phyloP scores from a whole-genome alignment of 2,113 vertebrate genomes.

The Balaenoptera acutorostrata region DNA sequence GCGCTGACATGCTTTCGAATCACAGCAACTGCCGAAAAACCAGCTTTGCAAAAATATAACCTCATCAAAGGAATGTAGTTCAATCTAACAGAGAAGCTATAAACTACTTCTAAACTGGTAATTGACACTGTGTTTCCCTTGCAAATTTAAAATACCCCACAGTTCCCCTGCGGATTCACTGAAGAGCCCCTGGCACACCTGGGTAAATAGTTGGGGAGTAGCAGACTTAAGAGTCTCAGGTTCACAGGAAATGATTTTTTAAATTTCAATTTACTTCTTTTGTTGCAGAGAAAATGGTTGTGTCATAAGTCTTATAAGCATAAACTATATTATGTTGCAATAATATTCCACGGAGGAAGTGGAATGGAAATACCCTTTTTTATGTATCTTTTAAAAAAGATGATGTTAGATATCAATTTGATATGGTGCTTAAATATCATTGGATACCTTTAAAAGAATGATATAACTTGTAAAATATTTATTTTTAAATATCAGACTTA shows the following conservation, averaged over 20 bases:
- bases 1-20: neutral
- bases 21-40: neutral
- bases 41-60: neutral
- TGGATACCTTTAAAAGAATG: neutral
- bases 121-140: neutral
- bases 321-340: neutral
- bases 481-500: neutral
- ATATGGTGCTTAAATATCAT: neutral
- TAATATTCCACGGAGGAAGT: neutral
- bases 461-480: neutral
- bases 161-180: neutral
- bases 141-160: neutral
- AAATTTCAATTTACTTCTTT: neutral
- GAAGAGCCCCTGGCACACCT: neutral
- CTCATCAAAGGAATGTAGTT: neutral
- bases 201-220: neutral
- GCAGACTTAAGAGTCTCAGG: neutral
- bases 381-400: neutral
- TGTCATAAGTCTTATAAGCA: neutral
- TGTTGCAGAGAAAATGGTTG: neutral
- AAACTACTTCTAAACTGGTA: neutral
- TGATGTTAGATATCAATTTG: neutral
- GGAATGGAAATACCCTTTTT: neutral
- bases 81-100: neutral
- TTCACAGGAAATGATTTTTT: neutral